Evolutionary conservation across 2,888 invertebrate species (phyloP).

Genomic region (Dusona sp.): DNA sequence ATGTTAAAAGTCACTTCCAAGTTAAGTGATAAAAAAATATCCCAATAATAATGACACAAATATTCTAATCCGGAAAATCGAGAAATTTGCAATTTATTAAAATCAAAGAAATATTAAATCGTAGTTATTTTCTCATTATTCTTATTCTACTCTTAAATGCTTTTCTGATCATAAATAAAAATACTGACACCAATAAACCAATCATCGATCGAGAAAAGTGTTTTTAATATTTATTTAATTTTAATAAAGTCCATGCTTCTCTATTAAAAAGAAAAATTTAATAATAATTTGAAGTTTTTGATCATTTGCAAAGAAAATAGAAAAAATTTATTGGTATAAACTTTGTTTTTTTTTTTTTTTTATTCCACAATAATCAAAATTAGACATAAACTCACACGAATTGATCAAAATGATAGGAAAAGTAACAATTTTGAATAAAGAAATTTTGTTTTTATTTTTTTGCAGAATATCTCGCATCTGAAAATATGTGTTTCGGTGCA

Average conservation of each 20-base stretch:
- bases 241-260: background rate
- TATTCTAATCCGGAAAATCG: background rate
- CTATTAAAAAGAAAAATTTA: background rate
- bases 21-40: too few relatives aligned
- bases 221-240: background rate
- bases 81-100: too few relatives aligned
- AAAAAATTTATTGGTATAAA: background rate
- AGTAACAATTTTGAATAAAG: background rate
- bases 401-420: background rate
- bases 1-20: too few relatives aligned
- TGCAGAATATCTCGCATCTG: constrained; percentile 88
- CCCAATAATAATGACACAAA: background rate
- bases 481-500: constrained; percentile 95
- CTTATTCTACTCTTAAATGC: background rate
- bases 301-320: background rate
- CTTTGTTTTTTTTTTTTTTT: background rate
- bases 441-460: background rate
- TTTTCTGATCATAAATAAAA: background rate
- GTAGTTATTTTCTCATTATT: background rate
- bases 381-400: background rate
- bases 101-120: too few relatives aligned
- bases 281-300: too few relatives aligned
- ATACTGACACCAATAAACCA: background rate
- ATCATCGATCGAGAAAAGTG: background rate
- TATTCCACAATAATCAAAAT: background rate